These are phyloP conservation scores for Prolemur simus DNA, from an alignment of 2,113 vertebrate genomes.

Conservation along the genomic window DNA sequence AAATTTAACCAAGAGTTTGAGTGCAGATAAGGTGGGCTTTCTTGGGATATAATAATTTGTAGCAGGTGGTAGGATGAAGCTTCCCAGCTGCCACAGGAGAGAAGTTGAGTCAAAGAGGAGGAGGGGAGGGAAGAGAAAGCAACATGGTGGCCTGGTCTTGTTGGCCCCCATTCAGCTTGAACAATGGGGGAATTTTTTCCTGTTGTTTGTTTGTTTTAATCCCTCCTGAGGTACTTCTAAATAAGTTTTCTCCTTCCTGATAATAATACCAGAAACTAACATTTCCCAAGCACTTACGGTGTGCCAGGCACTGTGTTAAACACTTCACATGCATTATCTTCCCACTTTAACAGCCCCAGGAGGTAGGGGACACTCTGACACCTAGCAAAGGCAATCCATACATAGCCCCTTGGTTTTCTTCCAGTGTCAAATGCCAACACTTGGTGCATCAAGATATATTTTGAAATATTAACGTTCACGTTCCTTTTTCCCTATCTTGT, in stretches of 20 bases:
- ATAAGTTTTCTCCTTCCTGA: neutral
- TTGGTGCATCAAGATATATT: slow-evolving; percentile 10
- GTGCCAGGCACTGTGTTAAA: neutral
- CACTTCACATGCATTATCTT: neutral
- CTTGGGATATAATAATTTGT: slow-evolving; percentile 3
- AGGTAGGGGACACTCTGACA: neutral
- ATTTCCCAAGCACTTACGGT: neutral
- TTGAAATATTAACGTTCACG: neutral
- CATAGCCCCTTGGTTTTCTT: neutral
- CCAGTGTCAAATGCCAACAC: neutral
- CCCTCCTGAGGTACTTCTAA: neutral
- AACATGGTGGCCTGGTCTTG: neutral
- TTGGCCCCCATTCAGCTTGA: neutral
- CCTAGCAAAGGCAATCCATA: neutral
- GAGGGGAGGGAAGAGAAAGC: neutral
- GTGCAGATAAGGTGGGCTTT: slow-evolving; percentile 10
- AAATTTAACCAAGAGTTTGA: slow-evolving; percentile 51
- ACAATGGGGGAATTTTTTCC: neutral
- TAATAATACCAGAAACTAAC: neutral
- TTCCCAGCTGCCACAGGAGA: neutral
- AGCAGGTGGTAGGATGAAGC: neutral
- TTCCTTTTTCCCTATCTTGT: neutral
- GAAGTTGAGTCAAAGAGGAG: neutral
- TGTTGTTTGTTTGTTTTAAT: neutral
- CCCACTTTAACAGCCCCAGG: neutral